A percentile compares a stretch with the other conserved stretches of the same genome.
phyloP scores from a whole-genome alignment of 2,888 invertebrate genomes.

The Hypsopygia costalis region DNA sequence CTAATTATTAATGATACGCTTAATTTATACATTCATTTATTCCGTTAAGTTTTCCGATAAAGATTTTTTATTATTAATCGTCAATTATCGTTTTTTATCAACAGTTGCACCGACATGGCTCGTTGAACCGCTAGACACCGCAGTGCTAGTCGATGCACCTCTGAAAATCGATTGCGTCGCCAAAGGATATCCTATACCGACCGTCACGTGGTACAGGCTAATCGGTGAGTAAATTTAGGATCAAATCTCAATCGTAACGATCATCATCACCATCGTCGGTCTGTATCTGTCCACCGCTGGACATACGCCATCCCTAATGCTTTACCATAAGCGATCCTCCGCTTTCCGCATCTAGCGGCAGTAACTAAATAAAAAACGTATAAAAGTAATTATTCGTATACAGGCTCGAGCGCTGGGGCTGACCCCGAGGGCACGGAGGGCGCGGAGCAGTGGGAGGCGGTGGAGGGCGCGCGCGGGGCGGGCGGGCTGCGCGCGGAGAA shows the following conservation, averaged over 20 bases:
- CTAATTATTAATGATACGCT: too few relatives aligned
- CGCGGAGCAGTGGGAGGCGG: constrained; percentile 35
- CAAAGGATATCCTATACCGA: constrained; percentile 86
- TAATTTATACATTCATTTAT: too few relatives aligned
- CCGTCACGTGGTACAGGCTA: constrained; percentile 83
- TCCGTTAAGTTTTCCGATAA: constrained; percentile 20
- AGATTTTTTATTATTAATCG: not conserved
- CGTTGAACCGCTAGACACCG: constrained; percentile 84
- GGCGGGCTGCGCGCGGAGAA: constrained; percentile 27
- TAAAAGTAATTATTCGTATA: not conserved
- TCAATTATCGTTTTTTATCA: not conserved
- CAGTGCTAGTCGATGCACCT: constrained; percentile 85
- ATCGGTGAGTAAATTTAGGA: constrained; percentile 32
- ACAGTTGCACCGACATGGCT: constrained; percentile 88
- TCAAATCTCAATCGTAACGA: too few relatives aligned
- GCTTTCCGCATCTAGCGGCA: too few relatives aligned
- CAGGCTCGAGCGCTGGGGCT: too few relatives aligned
- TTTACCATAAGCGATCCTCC: too few relatives aligned
- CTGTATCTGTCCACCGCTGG: too few relatives aligned
- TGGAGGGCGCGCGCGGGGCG: constrained; percentile 17
- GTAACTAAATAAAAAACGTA: too few relatives aligned
- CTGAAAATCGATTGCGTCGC: constrained; percentile 86
- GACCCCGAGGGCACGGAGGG: constrained; percentile 23
- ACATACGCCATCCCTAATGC: too few relatives aligned
- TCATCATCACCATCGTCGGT: too few relatives aligned